These are phyloP conservation scores for Pteruthius melanotis DNA, from an alignment of 2,113 vertebrate species.

Conservation along the genomic window DNA sequence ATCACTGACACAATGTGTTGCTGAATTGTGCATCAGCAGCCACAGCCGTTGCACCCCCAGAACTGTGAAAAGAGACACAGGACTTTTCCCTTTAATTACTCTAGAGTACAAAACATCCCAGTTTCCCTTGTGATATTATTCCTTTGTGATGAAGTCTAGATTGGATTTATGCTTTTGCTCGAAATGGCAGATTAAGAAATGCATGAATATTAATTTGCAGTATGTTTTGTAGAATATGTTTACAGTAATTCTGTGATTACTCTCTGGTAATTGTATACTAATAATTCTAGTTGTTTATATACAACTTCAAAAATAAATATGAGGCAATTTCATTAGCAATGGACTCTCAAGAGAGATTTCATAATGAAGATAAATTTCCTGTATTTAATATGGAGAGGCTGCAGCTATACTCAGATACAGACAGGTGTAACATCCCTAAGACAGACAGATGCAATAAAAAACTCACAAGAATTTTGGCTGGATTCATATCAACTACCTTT, in stretches of 20 bases:
- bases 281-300: conserved; percentile 67
- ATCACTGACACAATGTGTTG: not conserved
- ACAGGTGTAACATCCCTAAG: not conserved
- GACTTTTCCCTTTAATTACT: not conserved
- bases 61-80: not conserved
- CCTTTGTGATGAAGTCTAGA: conserved; percentile 50
- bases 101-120: not conserved
- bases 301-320: conserved; percentile 67
- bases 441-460: not conserved
- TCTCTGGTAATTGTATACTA: conserved; percentile 69
- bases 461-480: not conserved
- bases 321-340: conserved; percentile 53
- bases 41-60: not conserved
- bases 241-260: conserved; percentile 73
- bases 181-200: conserved; percentile 52
- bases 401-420: not conserved
- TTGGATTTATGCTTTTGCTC: conserved; percentile 36
- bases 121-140: not conserved
- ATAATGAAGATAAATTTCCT: conserved; percentile 62
- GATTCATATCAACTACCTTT: not conserved
- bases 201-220: conserved; percentile 74
- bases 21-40: not conserved
- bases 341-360: conserved; percentile 48
- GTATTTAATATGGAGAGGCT: not conserved
- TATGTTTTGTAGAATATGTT: conserved; percentile 66